Base-by-base conservation (phyloP, 2,797 vertebrate genomes). In the Melanotaenia pygmaea region DNA sequence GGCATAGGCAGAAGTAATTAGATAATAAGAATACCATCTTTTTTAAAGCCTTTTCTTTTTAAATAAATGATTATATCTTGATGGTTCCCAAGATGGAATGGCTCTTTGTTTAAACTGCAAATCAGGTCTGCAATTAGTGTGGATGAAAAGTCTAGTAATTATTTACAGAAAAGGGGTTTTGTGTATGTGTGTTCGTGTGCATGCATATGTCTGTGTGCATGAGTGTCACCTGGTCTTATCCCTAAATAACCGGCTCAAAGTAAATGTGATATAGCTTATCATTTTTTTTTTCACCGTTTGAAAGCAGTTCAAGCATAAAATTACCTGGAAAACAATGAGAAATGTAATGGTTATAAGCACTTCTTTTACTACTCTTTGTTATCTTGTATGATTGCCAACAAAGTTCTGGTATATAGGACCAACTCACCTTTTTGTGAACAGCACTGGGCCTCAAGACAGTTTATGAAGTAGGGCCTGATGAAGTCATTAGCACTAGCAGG, bases 11-110 rank as follows among this genome's bases (percentile, higher is more conserved):
- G 91, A 90, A 94, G 94, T 94, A 94, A 94, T 94, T 94, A 93
- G 93, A 94, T 93, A 92, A 94, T 93, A 93, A 90, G 88, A 93
- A 92, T 92, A 91, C 82, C 91, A 91, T 94, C 89, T 92, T 89
- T 90, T 93, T 89, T 89, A 89, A 90, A n/a, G 86, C 86, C 92
- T 88, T 90, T 81, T 80, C 64, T 53, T 86, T 88, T 75, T 51
- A 14, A 59, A 60, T 79, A 82, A 80, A 79, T 86, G 76, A 91
- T 92, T 82, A 81, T 84, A 83, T 91, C 88, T 91, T 91, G 91
- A 91, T 92, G 83, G 89, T 90, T 87, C 78, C 82, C 77, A 74
- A 77, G 82, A 92, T 87, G 81, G 90, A 93, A 94, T 92, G 83
- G 87, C 82, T 82, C 84, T 93, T 90, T 88, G 85, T 91, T 94